Evolutionary conservation across 1,140 invertebrate genomes (phyloP).

Genomic region (Drosophila quadrilineata): DNA sequence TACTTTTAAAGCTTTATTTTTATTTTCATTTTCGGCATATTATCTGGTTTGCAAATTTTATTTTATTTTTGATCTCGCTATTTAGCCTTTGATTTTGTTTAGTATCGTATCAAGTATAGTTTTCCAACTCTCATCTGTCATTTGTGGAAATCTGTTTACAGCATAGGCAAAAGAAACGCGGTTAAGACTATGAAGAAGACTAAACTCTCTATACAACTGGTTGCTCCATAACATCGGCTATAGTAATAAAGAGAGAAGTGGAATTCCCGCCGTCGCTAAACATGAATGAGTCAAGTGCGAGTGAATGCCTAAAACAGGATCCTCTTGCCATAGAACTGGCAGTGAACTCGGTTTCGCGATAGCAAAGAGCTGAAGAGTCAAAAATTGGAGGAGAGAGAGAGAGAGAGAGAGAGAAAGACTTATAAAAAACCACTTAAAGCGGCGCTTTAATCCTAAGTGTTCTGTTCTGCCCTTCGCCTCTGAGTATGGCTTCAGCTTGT

Average conservation of each 20-base stretch:
- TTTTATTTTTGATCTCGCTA: too few species aligned
- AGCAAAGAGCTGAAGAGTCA: too few species aligned
- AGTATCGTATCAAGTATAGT: too few species aligned
- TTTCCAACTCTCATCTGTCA: too few species aligned
- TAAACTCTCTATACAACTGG: slow-evolving; percentile 3
- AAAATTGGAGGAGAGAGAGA: too few species aligned
- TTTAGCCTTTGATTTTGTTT: too few species aligned
- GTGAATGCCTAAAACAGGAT: slow-evolving; percentile 35
- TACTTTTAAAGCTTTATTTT: too few species aligned
- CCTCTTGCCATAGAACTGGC: slow-evolving; percentile 28
- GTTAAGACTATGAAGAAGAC: background rate
- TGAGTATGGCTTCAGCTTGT: slow-evolving; percentile 4
- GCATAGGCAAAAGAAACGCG: background rate
- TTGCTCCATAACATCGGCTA: slow-evolving; percentile 11
- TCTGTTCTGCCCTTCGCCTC: slow-evolving; percentile 11
- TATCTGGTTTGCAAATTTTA: too few species aligned
- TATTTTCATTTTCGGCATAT: too few species aligned
- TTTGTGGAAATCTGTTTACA: background rate
- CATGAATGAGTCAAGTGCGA: slow-evolving; percentile 43
- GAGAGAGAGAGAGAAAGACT: slow-evolving; percentile 5
- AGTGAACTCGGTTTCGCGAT: slow-evolving; percentile 24
- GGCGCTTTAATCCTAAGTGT: slow-evolving; percentile 61
- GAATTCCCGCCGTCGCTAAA: slow-evolving; percentile 8
- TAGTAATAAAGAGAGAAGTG: background rate
- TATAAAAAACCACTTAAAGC: slow-evolving; percentile 68